These are phyloP conservation scores for Corythaeola cristata DNA, from an alignment of 2,113 vertebrate species.

Conservation along the genomic window DNA sequence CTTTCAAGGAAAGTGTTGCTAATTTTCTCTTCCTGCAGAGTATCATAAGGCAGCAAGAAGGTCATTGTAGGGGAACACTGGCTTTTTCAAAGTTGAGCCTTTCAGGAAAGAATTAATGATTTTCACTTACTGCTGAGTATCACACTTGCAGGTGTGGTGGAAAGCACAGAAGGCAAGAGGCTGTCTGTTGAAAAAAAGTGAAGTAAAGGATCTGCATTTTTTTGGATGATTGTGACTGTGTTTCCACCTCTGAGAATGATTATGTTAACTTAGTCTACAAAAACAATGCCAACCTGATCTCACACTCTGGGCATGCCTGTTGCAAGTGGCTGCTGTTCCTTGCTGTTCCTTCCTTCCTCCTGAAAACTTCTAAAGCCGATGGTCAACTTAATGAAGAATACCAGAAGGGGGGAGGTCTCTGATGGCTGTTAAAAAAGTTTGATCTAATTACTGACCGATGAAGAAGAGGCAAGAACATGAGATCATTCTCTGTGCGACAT, in stretches of 20 bases:
- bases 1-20: conserved; percentile 54
- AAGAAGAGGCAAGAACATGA: not conserved
- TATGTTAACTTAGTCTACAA: not conserved
- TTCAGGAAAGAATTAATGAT: conserved; percentile 53
- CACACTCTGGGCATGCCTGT: not conserved
- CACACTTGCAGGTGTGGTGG: not conserved
- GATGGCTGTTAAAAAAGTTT: not conserved
- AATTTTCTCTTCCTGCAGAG: conserved; percentile 55
- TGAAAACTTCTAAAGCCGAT: not conserved
- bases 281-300: not conserved
- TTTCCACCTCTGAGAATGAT: not conserved
- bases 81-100: conserved; percentile 24
- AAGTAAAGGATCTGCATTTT: not conserved
- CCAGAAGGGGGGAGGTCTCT: not conserved
- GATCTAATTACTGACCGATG: not conserved
- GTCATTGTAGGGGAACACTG: not conserved
- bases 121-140: conserved; percentile 5
- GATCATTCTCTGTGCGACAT: not conserved
- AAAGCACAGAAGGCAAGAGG: not conserved
- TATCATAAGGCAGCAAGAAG: conserved; percentile 55
- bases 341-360: not conserved
- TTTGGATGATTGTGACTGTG: not conserved
- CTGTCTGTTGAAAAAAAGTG: not conserved
- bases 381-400: not conserved
- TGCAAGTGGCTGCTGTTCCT: not conserved